Conservation (phyloP, 1,140 invertebrate genomes). For the Drosophila tristis region DNA sequence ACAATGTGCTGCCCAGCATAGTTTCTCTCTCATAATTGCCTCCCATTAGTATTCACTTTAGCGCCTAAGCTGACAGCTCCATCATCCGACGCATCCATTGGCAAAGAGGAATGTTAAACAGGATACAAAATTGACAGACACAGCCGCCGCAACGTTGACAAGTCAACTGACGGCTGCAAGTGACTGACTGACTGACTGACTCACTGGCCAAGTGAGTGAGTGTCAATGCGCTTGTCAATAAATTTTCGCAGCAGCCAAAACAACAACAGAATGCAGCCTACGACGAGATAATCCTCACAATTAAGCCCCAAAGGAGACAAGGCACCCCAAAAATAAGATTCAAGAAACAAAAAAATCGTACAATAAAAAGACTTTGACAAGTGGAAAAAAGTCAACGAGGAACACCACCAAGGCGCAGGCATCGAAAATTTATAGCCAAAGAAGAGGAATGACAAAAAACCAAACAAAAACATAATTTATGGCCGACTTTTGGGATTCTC, state of each 20-base stretch:
- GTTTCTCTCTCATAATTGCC: conserved; percentile 17
- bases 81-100: conserved; percentile 23
- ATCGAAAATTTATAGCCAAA: conserved; percentile 59
- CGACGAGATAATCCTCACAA: conserved; percentile 73
- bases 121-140: conserved; percentile 70
- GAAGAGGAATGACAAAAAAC: conserved; percentile 27
- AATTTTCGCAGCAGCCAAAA: conserved; percentile 59
- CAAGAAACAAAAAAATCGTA: conserved; percentile 15
- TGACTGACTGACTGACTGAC: conserved; percentile 42
- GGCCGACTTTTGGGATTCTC: conserved; percentile 52
- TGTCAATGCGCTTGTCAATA: conserved; percentile 71
- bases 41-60: conserved; percentile 69
- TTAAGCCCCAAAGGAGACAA: conserved; percentile 53
- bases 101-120: conserved; percentile 45
- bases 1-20: conserved; percentile 1
- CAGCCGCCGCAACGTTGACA: conserved; percentile 53
- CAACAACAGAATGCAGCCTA: conserved; percentile 16
- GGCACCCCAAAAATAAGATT: conserved; percentile 51
- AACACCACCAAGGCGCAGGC: conserved; percentile 7
- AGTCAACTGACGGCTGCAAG: conserved; percentile 59
- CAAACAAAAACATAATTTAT: conserved; percentile 79
- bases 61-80: conserved; percentile 59
- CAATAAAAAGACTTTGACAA: conserved; percentile 49
- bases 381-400: conserved; percentile 57
- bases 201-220: conserved; percentile 38